phyloP scores from a whole-genome alignment of 2,113 vertebrate genomes.

The Thymallus thymallus region DNA sequence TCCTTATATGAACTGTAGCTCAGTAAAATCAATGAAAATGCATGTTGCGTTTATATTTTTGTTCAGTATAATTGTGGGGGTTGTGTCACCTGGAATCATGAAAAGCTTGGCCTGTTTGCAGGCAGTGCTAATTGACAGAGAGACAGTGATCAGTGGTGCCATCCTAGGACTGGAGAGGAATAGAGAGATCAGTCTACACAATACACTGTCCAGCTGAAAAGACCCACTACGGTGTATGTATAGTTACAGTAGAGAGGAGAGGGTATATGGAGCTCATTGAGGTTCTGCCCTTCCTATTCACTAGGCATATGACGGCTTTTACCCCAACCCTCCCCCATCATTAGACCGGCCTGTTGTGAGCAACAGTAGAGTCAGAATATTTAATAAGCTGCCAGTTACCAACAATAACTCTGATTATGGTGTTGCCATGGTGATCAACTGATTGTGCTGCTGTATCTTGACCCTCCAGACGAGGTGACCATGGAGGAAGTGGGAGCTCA shows the following conservation, averaged over 20 bases:
- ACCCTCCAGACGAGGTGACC: constrained; percentile 86
- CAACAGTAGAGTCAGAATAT: too few relatives aligned
- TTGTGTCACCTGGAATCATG: neutral
- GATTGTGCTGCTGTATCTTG: constrained; percentile 18
- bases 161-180: neutral
- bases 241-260: neutral
- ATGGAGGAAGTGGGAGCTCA: constrained; percentile 90
- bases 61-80: too few relatives aligned
- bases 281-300: too few relatives aligned
- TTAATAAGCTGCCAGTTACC: neutral
- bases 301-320: too few relatives aligned
- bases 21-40: too few relatives aligned
- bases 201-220: neutral
- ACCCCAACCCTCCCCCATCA: too few relatives aligned
- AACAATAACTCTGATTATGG: neutral
- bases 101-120: neutral
- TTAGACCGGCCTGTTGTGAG: too few relatives aligned
- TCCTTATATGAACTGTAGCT: too few relatives aligned
- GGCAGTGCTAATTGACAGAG: neutral
- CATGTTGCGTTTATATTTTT: too few relatives aligned
- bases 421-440: constrained; percentile 6
- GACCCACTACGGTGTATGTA: neutral
- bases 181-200: constrained; percentile 11
- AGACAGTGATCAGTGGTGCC: neutral
- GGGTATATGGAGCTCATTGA: neutral